Evolutionary conservation across 2,797 vertebrate genomes (phyloP).

Genomic region (Podargus strigoides): DNA sequence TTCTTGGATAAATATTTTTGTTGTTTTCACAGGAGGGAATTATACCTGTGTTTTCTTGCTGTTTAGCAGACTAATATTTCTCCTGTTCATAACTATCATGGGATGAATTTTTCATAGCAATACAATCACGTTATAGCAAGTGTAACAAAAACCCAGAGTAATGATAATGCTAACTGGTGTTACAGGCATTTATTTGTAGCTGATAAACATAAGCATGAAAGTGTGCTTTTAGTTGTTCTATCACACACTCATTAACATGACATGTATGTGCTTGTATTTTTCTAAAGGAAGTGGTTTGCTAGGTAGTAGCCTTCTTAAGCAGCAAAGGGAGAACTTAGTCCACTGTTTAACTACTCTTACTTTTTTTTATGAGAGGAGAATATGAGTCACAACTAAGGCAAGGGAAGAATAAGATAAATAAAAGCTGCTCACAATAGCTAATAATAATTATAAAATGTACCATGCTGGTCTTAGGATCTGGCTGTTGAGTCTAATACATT

Average conservation of each 20-base stretch:
- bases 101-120: not conserved
- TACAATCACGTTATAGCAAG: not conserved
- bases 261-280: not conserved
- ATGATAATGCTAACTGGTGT: not conserved
- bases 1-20: not conserved
- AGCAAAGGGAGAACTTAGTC: not conserved
- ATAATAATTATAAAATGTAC: not conserved
- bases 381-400: constrained; percentile 25
- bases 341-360: not conserved
- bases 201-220: no score
- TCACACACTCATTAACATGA: not conserved
- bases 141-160: not conserved
- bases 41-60: not conserved
- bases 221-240: not conserved
- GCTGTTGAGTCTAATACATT: not conserved
- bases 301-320: not conserved
- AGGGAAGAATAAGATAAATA: constrained; percentile 3
- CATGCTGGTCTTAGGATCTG: not conserved
- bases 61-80: not conserved
- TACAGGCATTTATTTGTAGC: not conserved
- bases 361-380: not conserved
- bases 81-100: not conserved
- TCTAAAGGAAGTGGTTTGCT: not conserved
- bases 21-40: not conserved
- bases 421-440: not conserved